Evolutionary conservation across 2,113 vertebrate genomes (phyloP).

Genomic region (Perca fluviatilis): DNA sequence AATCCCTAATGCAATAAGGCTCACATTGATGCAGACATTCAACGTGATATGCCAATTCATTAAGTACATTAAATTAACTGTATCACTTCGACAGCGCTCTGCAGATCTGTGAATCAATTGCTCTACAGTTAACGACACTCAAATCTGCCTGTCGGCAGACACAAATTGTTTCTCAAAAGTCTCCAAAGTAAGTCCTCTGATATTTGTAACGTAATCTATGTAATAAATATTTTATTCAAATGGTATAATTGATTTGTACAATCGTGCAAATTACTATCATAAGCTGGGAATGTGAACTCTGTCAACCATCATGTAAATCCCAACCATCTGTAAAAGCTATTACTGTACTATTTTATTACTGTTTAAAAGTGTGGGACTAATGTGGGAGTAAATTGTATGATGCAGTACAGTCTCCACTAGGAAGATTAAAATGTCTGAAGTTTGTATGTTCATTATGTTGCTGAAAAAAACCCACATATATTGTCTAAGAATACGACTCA

Average conservation of each 20-base stretch:
- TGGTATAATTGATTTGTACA: neutral
- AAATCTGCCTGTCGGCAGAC: neutral
- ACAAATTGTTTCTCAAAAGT: neutral
- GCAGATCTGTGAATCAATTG: neutral
- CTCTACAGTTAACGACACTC: constrained; percentile 1
- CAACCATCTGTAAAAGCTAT: neutral
- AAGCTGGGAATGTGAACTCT: neutral
- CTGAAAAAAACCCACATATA: neutral
- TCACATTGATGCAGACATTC: constrained; percentile 10
- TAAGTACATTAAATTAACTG: constrained; percentile 18
- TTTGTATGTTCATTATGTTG: neutral
- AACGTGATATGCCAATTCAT: constrained; percentile 20
- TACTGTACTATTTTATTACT: constrained; percentile 4
- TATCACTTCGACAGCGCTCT: constrained; percentile 12
- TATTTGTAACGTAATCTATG: neutral
- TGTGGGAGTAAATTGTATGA: neutral
- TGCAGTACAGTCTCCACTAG: too few relatives aligned
- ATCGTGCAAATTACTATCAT: neutral
- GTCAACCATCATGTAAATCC: neutral
- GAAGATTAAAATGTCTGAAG: too few relatives aligned
- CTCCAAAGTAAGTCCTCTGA: neutral
- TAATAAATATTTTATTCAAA: neutral
- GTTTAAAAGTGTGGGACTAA: neutral
- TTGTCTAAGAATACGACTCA: neutral
- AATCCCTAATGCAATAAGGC: constrained; percentile 38